Percentiles rank a stretch among this genome's conserved stretches.
phyloP scores from a whole-genome alignment of 2,888 invertebrate genomes.

The Salticus scenicus region DNA sequence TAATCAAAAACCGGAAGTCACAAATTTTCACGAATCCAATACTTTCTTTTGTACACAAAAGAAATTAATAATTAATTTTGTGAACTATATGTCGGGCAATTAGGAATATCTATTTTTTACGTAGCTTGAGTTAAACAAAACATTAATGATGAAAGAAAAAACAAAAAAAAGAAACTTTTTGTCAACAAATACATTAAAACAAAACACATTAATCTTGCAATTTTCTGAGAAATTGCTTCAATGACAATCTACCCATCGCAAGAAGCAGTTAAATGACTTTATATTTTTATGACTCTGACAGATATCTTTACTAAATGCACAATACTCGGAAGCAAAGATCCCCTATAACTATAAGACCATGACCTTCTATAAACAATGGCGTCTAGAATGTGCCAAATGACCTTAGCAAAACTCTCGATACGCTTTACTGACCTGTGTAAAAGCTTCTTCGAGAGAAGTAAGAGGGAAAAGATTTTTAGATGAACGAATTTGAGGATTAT shows the following conservation, averaged over 20 bases:
- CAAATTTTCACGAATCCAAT: too few species aligned
- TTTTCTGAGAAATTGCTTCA: background rate
- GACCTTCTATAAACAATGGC: constrained; percentile 24
- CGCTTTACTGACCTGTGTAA: constrained; percentile 19
- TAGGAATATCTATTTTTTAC: too few species aligned
- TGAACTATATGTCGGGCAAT: too few species aligned
- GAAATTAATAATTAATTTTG: too few species aligned
- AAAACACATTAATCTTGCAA: background rate
- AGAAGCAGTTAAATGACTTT: background rate
- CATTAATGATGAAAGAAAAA: too few species aligned
- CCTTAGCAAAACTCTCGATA: constrained; percentile 14
- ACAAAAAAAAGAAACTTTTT: background rate
- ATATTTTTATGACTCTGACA: background rate
- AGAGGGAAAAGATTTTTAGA: background rate
- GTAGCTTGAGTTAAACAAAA: too few species aligned
- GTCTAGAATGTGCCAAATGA: background rate
- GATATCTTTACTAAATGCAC: background rate
- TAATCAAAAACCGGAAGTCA: too few species aligned
- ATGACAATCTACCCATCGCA: background rate
- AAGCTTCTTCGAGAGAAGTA: background rate
- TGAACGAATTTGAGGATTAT: background rate
- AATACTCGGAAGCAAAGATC: constrained; percentile 16
- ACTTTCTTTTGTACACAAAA: too few species aligned
- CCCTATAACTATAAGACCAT: constrained; percentile 4
- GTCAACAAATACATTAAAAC: background rate